Conservation (phyloP, 2,113 vertebrate genomes). For the Daphoenositta chrysoptera region DNA sequence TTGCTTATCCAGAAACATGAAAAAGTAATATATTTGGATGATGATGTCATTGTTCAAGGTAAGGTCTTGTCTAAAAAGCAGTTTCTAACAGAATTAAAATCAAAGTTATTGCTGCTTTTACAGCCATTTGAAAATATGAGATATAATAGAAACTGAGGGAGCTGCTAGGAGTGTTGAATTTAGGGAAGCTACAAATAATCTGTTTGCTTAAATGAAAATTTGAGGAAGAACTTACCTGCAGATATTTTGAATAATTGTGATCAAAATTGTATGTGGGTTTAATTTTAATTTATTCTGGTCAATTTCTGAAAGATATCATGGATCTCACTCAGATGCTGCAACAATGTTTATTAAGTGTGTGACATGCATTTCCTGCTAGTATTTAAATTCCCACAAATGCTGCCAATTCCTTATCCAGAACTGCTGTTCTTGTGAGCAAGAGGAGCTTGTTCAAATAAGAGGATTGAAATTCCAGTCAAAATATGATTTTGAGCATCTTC, state of each 20-base stretch:
- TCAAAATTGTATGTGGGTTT: not conserved
- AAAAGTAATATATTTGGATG: constrained; percentile 92
- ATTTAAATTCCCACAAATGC: not conserved
- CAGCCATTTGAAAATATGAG: not conserved
- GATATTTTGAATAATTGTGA: not conserved
- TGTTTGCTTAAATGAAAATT: not conserved
- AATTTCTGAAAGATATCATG: not conserved
- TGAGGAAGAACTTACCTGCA: not conserved
- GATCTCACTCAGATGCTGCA: not conserved
- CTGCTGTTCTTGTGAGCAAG: not conserved
- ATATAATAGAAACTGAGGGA: not conserved
- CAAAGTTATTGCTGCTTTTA: not conserved
- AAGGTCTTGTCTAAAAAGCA: not conserved
- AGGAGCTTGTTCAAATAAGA: not conserved
- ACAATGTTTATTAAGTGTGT: not conserved
- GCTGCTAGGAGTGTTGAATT: not conserved
- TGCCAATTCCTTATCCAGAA: not conserved
- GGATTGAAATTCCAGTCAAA: not conserved
- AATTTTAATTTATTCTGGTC: not conserved
- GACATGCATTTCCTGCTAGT: not conserved
- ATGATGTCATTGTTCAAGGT: constrained; percentile 98
- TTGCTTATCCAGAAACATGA: constrained; percentile 84
- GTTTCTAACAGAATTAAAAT: not conserved
- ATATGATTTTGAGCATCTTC: not conserved
- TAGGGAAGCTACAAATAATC: not conserved